Conservation (phyloP, 2,797 vertebrate species). For the Lycodopsis pacificus region DNA sequence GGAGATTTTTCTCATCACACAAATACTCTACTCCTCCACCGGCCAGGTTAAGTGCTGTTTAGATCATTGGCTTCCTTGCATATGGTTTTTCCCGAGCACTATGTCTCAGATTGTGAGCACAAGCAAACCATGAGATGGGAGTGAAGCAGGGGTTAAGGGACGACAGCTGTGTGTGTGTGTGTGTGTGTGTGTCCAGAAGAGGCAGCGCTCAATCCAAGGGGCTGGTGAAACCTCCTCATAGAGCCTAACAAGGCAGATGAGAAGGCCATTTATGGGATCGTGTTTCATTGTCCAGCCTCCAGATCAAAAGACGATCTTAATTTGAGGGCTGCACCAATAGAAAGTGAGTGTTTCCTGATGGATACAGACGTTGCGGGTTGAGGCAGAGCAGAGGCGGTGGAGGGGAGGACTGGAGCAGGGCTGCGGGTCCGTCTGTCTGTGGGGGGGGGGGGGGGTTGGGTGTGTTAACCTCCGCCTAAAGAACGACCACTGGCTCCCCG, state of each 20-base stretch:
- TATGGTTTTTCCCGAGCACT: slow-evolving; percentile 52
- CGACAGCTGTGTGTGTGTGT: slow-evolving; percentile 11
- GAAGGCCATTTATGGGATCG: slow-evolving; percentile 84
- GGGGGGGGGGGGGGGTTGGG: slow-evolving; percentile 59
- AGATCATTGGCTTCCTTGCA: slow-evolving; percentile 72
- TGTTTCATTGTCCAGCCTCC: slow-evolving; percentile 82
- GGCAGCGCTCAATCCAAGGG: slow-evolving; percentile 61
- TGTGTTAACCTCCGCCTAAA: slow-evolving; percentile 78
- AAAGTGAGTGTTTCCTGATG: slow-evolving; percentile 85
- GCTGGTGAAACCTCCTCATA: slow-evolving; percentile 72
- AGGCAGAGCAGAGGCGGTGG: slow-evolving; percentile 57
- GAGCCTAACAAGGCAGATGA: slow-evolving; percentile 86
- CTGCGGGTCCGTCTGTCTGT: slow-evolving; percentile 67
- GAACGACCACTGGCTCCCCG: slow-evolving; percentile 79
- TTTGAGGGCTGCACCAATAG: slow-evolving; percentile 81
- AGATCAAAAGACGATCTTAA: slow-evolving; percentile 85
- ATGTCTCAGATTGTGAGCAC: slow-evolving; percentile 66
- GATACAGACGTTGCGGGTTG: slow-evolving; percentile 80
- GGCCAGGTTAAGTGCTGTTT: slow-evolving; percentile 80
- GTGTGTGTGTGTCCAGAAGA: slow-evolving; percentile 47
- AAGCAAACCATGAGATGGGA: slow-evolving; percentile 60
- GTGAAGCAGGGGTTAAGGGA: slow-evolving; percentile 55
- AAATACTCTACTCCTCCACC: slow-evolving; percentile 67
- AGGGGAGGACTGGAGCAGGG: slow-evolving; percentile 55
- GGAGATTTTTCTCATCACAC: slow-evolving; percentile 79